These are phyloP conservation scores for Phaenicophaeus curvirostris DNA, from an alignment of 2,797 vertebrate species.

Conservation along the genomic window DNA sequence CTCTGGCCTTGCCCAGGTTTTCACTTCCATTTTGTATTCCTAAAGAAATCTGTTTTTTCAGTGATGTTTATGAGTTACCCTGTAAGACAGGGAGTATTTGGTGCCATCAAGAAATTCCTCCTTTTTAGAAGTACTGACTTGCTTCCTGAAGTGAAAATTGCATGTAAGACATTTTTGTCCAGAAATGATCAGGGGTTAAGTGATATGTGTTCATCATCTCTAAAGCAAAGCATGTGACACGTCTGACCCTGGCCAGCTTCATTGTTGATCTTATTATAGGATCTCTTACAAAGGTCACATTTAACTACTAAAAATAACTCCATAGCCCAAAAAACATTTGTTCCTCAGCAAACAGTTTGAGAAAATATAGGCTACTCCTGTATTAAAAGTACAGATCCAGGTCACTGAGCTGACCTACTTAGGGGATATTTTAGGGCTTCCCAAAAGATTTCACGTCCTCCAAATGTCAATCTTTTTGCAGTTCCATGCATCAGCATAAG, in stretches of 20 bases:
- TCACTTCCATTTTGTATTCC: neutral
- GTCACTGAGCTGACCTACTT: conserved; percentile 59
- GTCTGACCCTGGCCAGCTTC: neutral
- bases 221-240: neutral
- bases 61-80: neutral
- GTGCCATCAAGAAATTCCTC: neutral
- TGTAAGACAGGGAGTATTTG: neutral
- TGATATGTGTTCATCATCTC: neutral
- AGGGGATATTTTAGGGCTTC: conserved; percentile 64
- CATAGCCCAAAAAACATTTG: neutral
- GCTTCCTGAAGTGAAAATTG: neutral
- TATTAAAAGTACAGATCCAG: conserved; percentile 48
- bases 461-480: conserved; percentile 60
- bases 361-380: conserved; percentile 42
- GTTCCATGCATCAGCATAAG: neutral
- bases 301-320: conserved; percentile 56
- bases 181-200: neutral
- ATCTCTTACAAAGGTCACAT: conserved; percentile 49
- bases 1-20: neutral
- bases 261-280: neutral
- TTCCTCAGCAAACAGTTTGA: conserved; percentile 42
- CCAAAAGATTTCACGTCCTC: conserved; percentile 49
- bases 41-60: neutral
- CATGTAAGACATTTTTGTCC: neutral
- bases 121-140: neutral